Conservation (phyloP, 2,888 invertebrate genomes). For the Alentia gelatinosa region DNA sequence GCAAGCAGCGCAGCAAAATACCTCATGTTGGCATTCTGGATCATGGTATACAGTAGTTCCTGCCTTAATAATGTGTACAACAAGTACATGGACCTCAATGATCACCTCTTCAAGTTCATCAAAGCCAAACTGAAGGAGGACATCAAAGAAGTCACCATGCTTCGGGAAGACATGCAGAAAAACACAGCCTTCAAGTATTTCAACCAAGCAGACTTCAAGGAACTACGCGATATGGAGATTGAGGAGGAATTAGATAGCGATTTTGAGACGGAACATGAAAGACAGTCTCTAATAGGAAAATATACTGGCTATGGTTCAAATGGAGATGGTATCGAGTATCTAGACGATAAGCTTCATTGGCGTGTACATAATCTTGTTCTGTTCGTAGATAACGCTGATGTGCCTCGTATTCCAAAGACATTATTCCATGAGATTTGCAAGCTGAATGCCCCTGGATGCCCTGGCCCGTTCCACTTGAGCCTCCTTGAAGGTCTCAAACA, state of each 20-base stretch:
- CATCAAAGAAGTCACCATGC: constrained; percentile 73
- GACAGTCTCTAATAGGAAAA: constrained; percentile 69
- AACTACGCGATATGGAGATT: constrained; percentile 51
- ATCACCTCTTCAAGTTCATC: constrained; percentile 74
- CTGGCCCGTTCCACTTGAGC: constrained; percentile 77
- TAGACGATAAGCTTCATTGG: constrained; percentile 64
- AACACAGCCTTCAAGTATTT: constrained; percentile 76
- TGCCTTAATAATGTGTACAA: constrained; percentile 77
- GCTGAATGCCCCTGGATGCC: constrained; percentile 76
- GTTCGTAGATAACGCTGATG: constrained; percentile 69
- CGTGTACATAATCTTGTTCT: constrained; percentile 60
- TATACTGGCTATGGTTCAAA: constrained; percentile 61
- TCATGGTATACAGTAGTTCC: constrained; percentile 76
- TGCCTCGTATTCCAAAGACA: constrained; percentile 76
- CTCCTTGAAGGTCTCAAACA: constrained; percentile 75
- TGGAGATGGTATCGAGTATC: constrained; percentile 64
- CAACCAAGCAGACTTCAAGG: constrained; percentile 63
- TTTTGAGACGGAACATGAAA: constrained; percentile 60
- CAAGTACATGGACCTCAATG: constrained; percentile 76
- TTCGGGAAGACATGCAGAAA: constrained; percentile 74
- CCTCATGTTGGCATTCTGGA: constrained; percentile 75
- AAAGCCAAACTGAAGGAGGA: constrained; percentile 73
- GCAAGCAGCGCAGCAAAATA: constrained; percentile 76
- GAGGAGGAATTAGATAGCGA: constrained; percentile 49
- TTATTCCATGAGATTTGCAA: constrained; percentile 76